These are phyloP conservation scores for Drosophila insularis DNA, from an alignment of 1,140 invertebrate genomes.

Conservation along the genomic window DNA sequence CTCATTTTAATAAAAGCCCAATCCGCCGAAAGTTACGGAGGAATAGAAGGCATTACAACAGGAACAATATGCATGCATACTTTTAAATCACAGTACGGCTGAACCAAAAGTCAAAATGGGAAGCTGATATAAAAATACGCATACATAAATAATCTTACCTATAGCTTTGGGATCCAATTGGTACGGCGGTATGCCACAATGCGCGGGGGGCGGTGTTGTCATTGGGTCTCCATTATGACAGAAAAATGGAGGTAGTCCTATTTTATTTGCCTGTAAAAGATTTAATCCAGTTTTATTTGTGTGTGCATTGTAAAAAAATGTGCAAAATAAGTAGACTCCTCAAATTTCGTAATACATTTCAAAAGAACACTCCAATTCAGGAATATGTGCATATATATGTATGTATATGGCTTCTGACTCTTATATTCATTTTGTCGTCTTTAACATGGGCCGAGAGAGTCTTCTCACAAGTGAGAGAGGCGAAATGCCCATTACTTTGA, in stretches of 20 bases:
- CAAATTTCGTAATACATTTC: no score
- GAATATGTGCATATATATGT: no score
- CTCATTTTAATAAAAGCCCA: conserved; percentile 6
- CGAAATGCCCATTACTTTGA: no score
- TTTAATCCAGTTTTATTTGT: not conserved
- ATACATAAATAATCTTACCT: conserved; percentile 84
- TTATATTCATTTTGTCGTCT: no score
- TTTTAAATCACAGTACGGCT: not conserved
- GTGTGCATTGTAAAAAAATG: not conserved
- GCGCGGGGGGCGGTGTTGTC: conserved; percentile 96
- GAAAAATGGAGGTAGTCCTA: conserved; percentile 93
- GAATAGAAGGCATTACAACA: not conserved
- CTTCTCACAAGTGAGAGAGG: no score
- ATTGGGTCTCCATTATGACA: conserved; percentile 93
- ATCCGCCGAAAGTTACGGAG: not conserved
- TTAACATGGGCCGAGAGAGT: no score
- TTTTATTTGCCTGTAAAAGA: conserved; percentile 92
- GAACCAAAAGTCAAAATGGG: not conserved
- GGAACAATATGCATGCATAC: not conserved
- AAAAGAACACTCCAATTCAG: no score
- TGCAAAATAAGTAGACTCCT: no score
- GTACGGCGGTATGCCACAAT: conserved; percentile 98
- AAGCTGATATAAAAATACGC: not conserved
- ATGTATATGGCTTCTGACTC: no score
- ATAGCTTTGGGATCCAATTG: conserved; percentile 91